phyloP scores from a whole-genome alignment of 2,113 vertebrate species.

The Python bivittatus region DNA sequence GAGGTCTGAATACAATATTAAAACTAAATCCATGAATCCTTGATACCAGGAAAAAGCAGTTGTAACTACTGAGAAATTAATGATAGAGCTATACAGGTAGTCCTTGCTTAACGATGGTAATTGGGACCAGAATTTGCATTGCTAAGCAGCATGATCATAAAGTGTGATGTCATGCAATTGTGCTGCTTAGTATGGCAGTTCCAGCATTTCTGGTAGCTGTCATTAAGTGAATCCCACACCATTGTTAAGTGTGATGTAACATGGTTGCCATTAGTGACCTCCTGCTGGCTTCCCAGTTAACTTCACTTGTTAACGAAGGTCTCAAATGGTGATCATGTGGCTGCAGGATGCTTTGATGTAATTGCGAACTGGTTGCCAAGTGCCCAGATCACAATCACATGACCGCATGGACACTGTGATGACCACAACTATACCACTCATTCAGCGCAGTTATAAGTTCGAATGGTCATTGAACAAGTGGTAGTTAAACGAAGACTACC shows the following conservation, averaged over 20 bases:
- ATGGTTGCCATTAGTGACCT: not conserved
- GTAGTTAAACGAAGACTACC: slow-evolving; percentile 15
- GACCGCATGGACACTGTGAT: not conserved
- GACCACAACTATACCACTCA: not conserved
- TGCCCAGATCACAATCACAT: not conserved
- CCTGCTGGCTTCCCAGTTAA: not conserved
- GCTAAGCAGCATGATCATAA: not conserved
- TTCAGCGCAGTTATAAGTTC: not conserved
- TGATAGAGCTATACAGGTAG: slow-evolving; percentile 13
- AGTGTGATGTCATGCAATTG: not conserved
- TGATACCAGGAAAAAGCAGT: not conserved
- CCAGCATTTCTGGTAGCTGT: not conserved
- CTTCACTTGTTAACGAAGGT: not conserved
- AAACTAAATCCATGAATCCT: not conserved
- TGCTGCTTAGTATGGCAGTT: not conserved
- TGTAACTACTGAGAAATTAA: slow-evolving; percentile 11
- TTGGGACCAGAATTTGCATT: not conserved
- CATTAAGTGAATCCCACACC: not conserved
- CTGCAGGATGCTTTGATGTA: not conserved
- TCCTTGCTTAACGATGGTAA: not conserved
- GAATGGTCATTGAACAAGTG: not conserved
- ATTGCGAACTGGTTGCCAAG: no score
- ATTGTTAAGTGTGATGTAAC: not conserved
- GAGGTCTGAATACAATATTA: not conserved
- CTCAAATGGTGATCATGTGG: not conserved